A percentile compares a stretch with the other conserved stretches of the same genome.
phyloP scores from a whole-genome alignment of 2,113 vertebrate genomes.

The Megaleporinus macrocephalus region DNA sequence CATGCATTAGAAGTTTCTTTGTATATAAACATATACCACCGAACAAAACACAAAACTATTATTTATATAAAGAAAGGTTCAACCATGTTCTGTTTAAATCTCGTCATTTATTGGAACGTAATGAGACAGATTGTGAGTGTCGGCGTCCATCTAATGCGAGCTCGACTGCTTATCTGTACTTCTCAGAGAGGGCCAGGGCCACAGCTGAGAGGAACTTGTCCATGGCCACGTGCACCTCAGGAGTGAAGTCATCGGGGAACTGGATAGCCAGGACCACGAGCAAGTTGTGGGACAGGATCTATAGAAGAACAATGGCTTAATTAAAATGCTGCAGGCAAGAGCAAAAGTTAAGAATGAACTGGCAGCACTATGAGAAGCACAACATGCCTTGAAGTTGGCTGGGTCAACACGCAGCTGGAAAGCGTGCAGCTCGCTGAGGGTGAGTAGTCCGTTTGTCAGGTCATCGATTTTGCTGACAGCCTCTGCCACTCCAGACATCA shows the following conservation, averaged over 20 bases:
- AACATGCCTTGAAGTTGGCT: slow-evolving; percentile 84
- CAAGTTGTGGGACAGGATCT: neutral
- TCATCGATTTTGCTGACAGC: slow-evolving; percentile 75
- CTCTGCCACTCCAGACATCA: slow-evolving; percentile 70
- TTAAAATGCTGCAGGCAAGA: neutral
- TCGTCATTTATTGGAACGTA: neutral
- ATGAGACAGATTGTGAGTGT: neutral
- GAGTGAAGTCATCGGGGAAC: slow-evolving; percentile 57
- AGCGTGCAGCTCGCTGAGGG: slow-evolving; percentile 84
- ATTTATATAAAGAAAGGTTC: neutral
- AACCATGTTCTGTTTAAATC: neutral
- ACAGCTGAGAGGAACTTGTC: slow-evolving; percentile 79
- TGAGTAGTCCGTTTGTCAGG: slow-evolving; percentile 64
- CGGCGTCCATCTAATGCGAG: neutral
- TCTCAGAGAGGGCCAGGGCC: slow-evolving; percentile 75
- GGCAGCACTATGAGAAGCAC: neutral
- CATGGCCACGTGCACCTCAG: slow-evolving; percentile 73
- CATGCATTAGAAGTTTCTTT: neutral
- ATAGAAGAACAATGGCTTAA: neutral
- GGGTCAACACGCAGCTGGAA: slow-evolving; percentile 86
- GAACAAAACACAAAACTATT: neutral
- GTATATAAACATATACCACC: neutral
- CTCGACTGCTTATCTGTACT: slow-evolving; percentile 76
- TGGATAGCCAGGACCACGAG: slow-evolving; percentile 70
- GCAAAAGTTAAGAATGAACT: neutral